Base-by-base conservation (phyloP, 2,113 vertebrate species). In the Anser brachyrhynchus region DNA sequence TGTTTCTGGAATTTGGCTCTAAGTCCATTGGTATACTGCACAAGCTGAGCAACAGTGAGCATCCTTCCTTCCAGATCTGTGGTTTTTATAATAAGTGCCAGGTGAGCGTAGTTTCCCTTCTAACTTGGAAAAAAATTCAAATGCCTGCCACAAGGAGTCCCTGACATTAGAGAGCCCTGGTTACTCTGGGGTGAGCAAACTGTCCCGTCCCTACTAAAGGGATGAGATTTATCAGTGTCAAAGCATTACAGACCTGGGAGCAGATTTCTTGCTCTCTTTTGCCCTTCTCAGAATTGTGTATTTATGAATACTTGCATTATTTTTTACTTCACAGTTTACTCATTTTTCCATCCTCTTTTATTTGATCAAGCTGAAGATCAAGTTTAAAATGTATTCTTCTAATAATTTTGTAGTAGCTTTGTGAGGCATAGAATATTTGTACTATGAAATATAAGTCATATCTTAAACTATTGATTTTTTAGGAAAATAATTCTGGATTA, bases 1-100 rank as follows among this genome's bases (percentile, higher is more conserved):
- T 43, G 22, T 0, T 7, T 70, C 43, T 84, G 79, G 65, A 83
- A 46, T 33, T 75, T 22, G 51, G 31, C 0, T 0, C 44, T 46
- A 2, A 13, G 44, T 79, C 72, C 19, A 0, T 11, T 44, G 33
- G 4, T 57, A 9, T 33, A 29, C 66, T 75, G 29, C 21, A 18
- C 57, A 23, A 55, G 29, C 31, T 89, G 62, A 61, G 25, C 57
- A 78, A 33, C 51, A 46, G 3, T 0, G 1, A 84, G 44, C 21
- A 4, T n/a, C 21, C 8, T 57, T 90, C 64, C 67, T 93, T 79
- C 54, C 37, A 66, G 54, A 37, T 37, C 25, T 54, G 0, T 58
- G 76, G 14, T 10, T 43, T 83, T 74, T 51, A 46, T 21, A 75
- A 10, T 62, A 83, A 44, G 43, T 46, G 66, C 41, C 64, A 80